Percentiles rank a stretch among this genome's conserved stretches.
These are phyloP conservation scores for Platanista minor DNA, from an alignment of 2,113 vertebrate species.

Conservation along the genomic window DNA sequence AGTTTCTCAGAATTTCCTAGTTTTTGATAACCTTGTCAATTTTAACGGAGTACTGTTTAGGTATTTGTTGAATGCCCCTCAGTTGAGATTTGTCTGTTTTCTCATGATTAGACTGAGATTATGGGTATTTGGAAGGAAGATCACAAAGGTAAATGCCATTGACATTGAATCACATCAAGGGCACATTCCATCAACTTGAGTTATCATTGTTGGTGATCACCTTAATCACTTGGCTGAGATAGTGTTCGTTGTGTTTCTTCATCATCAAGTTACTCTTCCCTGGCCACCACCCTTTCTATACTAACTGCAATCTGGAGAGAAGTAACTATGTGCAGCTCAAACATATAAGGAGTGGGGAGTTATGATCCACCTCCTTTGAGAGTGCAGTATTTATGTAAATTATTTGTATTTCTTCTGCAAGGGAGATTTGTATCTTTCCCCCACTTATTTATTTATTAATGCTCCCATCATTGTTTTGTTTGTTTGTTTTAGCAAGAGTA, in stretches of 20 bases:
- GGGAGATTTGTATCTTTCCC: background rate
- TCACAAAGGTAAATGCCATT: background rate
- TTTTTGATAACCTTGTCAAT: background rate
- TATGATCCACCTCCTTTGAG: background rate
- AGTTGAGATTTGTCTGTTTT: background rate
- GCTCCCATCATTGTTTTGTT: background rate
- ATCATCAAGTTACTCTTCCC: background rate
- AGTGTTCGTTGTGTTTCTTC: background rate
- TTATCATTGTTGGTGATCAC: background rate
- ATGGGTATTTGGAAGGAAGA: background rate
- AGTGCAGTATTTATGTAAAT: background rate
- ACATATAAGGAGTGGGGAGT: background rate
- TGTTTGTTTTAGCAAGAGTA: background rate
- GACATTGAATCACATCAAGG: background rate
- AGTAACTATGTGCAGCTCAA: background rate
- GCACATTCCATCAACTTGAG: background rate
- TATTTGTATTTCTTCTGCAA: constrained; percentile 1
- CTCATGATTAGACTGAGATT: background rate
- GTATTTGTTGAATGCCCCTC: background rate
- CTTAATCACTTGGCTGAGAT: background rate
- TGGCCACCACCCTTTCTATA: background rate
- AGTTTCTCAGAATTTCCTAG: background rate
- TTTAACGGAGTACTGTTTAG: background rate
- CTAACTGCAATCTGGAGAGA: background rate
- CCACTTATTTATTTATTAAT: background rate